Percentiles rank a stretch among this genome's conserved stretches.
phyloP scores from a whole-genome alignment of 1,140 invertebrate species.

The Chelonus insularis region DNA sequence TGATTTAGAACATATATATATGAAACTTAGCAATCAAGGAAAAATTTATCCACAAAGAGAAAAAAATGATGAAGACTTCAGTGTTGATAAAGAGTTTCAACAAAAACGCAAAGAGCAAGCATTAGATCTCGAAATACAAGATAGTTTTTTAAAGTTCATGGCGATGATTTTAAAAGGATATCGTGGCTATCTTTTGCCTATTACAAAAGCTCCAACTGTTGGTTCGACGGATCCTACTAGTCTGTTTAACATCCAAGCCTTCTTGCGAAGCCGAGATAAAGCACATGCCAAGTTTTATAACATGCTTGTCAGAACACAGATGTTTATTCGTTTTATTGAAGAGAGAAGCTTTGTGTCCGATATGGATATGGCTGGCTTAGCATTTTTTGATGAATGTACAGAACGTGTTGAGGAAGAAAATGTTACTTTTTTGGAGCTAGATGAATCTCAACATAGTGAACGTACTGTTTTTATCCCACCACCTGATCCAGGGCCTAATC shows the following conservation, averaged over 20 bases:
- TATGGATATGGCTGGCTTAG: constrained; percentile 81
- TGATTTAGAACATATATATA: constrained; percentile 71
- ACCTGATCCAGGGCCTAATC: constrained; percentile 73
- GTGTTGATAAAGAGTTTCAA: constrained; percentile 73
- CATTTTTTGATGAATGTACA: constrained; percentile 98
- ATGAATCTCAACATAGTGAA: constrained; percentile 78
- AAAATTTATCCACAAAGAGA: constrained; percentile 34
- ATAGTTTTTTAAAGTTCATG: constrained; percentile 96
- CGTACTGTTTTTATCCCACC: constrained; percentile 94
- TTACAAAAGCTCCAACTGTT: constrained; percentile 90
- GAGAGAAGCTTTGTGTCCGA: constrained; percentile 98
- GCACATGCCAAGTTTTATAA: constrained; percentile 90
- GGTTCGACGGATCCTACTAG: constrained; percentile 93
- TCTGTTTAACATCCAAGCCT: constrained; percentile 91
- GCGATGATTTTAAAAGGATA: constrained; percentile 92
- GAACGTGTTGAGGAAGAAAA: constrained; percentile 73
- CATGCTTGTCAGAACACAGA: constrained; percentile 89
- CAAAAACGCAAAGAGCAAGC: constrained; percentile 74
- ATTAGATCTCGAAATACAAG: constrained; percentile 92
- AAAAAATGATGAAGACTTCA: constrained; percentile 54
- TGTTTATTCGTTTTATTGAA: constrained; percentile 98
- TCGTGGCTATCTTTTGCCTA: constrained; percentile 86
- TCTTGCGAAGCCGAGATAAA: constrained; percentile 72
- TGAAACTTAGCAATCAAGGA: constrained; percentile 58
- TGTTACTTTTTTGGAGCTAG: constrained; percentile 72